These are phyloP conservation scores for Choreutis nemorana DNA, from an alignment of 2,888 invertebrate genomes.

Conservation along the genomic window DNA sequence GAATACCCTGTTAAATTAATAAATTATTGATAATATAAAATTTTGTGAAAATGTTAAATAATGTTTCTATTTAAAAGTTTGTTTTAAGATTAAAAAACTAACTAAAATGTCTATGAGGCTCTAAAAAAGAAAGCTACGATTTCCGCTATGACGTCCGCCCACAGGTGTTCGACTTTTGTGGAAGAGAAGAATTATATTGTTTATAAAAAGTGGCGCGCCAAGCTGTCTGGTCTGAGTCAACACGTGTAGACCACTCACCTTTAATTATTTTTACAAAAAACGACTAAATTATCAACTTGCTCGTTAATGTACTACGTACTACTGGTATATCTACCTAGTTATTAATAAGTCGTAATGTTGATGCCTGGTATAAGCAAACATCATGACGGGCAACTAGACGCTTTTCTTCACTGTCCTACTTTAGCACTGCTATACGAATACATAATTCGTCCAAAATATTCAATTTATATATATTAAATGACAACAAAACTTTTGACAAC, in stretches of 20 bases:
- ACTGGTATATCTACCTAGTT: background rate
- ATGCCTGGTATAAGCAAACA: background rate
- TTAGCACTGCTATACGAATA: too few species aligned
- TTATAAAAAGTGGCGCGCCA: conserved; percentile 56
- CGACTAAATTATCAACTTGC: conserved; percentile 1
- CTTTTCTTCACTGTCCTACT: too few species aligned
- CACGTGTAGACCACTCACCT: conserved; percentile 18
- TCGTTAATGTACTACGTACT: background rate
- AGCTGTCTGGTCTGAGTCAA: conserved; percentile 49
- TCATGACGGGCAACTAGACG: background rate
- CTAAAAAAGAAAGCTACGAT: conserved; percentile 58
- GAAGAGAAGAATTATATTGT: conserved; percentile 32
- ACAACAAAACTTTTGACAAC: too few species aligned
- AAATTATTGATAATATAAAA: too few species aligned
- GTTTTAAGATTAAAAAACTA: background rate
- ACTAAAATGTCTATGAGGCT: conserved; percentile 15
- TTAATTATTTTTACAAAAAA: conserved; percentile 20
- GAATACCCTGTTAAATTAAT: conserved; percentile 3
- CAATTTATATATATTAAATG: too few species aligned
- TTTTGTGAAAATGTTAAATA: conserved; percentile 6
- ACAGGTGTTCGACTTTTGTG: conserved; percentile 39
- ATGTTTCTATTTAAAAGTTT: conserved; percentile 10
- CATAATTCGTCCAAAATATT: too few species aligned
- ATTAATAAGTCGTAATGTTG: background rate
- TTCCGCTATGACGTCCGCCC: conserved; percentile 34